A percentile compares a stretch with the other conserved stretches of the same genome.
Conservation (phyloP, 1,140 invertebrate species). For the Amyelois transitella region DNA sequence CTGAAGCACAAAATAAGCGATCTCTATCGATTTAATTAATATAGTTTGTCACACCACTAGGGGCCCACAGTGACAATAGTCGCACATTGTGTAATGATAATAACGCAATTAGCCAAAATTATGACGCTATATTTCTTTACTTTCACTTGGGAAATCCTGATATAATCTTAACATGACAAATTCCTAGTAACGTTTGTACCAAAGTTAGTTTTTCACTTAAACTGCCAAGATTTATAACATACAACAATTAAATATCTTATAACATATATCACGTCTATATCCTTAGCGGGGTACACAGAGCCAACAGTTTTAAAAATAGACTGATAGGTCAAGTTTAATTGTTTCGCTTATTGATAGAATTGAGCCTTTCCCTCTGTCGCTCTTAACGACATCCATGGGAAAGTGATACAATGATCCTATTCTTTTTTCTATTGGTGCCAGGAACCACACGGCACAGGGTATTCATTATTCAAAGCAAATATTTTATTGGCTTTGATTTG, state of each 20-base stretch:
- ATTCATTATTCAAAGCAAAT: too few species aligned
- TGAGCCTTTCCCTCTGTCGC: too few species aligned
- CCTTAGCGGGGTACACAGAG: too few species aligned
- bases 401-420: too few species aligned
- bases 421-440: too few species aligned
- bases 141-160: slow-evolving; percentile 8
- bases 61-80: slow-evolving; percentile 8
- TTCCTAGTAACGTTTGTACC: not conserved
- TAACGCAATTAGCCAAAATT: slow-evolving; percentile 20
- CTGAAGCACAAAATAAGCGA: slow-evolving; percentile 7
- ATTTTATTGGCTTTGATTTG: slow-evolving; percentile 1
- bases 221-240: slow-evolving; percentile 4
- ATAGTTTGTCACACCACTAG: slow-evolving; percentile 14
- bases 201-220: slow-evolving; percentile 1
- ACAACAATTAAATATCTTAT: too few species aligned
- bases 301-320: too few species aligned
- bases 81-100: slow-evolving; percentile 20
- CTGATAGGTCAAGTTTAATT: too few species aligned
- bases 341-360: too few species aligned
- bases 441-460: too few species aligned
- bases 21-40: slow-evolving; percentile 32
- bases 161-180: not conserved
- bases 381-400: too few species aligned
- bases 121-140: slow-evolving; percentile 11
- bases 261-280: too few species aligned